Base-by-base conservation (phyloP, 2,888 invertebrate genomes). In the Coelopa pilipes region DNA sequence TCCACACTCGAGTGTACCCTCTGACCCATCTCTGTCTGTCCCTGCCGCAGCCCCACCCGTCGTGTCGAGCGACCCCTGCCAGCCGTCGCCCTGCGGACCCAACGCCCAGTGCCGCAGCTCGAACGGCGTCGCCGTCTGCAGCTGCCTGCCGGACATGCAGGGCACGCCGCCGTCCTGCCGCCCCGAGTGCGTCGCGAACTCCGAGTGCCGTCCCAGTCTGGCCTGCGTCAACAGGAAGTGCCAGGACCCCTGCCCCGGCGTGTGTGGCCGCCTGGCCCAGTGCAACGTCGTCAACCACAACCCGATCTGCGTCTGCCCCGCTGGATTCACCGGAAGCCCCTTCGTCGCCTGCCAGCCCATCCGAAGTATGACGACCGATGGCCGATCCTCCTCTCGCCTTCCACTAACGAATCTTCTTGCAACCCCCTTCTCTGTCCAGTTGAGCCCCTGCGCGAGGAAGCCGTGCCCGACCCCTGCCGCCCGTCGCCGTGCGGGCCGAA, bases 211-310 rank as follows among this genome's bases (percentile, higher is more conserved):
- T 12, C 90, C 90, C 73, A 90, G 90, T 76, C 87, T 90, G 78
- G 93, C 93, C 4, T 94, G 94, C 81, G 90, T 92, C 60, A 91
- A 90, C 80, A 89, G 90, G 77, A 92, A 91, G 87, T 94, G 93
- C 82, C 89, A 89, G 84, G 92, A 93, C 84, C 93, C 93, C 66
- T 94, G 93, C 79, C 91, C 91, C 7, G 93, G 93, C 50, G 91
- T 92, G 15, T 94, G 94, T 83, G 94, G 93, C n/a, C 84, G 90
- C 74, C 90, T 90, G 76, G 93, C 94, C 1, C 81, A 90, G 60
- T 94, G 94, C 79, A 90, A 89, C 77, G 93, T 93, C 10, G 89
- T 91, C 47, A 92, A 92, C 81, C 94, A 94, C 83, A 91, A 91
- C 79, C 93, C 94, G n/a, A 90, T 91, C 80, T 93, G 93, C 80